Percentiles rank a stretch among this genome's conserved stretches.
phyloP scores from a whole-genome alignment of 1,140 invertebrate species.

The Metaphire vulgaris region DNA sequence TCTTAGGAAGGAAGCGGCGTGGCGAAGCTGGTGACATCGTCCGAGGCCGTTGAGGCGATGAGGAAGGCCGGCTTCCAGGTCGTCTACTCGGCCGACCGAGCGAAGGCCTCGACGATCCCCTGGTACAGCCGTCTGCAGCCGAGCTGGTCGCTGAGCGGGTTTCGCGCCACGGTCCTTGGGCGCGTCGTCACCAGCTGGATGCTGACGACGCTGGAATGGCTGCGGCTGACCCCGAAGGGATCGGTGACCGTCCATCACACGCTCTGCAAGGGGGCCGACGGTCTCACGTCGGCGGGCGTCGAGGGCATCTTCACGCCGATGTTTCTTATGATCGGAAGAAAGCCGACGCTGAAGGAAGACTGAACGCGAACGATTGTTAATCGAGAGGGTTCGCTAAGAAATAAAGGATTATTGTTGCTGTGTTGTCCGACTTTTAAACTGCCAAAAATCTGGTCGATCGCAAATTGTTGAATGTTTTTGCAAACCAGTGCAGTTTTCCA shows the following conservation, averaged over 20 bases:
- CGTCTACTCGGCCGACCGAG: conserved; percentile 3
- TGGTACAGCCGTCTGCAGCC: conserved; percentile 9
- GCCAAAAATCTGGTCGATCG: no score
- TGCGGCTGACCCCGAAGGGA: conserved; percentile 13
- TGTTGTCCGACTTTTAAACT: no score
- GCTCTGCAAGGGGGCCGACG: conserved; percentile 22
- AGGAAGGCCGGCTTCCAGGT: conserved; percentile 17
- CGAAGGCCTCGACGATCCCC: not conserved
- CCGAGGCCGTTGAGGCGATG: not conserved
- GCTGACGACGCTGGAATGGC: conserved; percentile 1
- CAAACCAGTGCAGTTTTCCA: no score
- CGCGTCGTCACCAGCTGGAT: conserved; percentile 13
- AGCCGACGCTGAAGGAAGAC: not conserved
- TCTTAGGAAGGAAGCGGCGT: conserved; percentile 16
- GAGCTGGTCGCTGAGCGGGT: not conserved
- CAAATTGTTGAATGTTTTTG: no score
- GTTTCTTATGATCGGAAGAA: conserved; percentile 14
- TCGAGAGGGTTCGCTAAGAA: no score
- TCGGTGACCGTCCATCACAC: conserved; percentile 8
- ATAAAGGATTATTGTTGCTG: no score
- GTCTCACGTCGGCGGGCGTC: conserved; percentile 8
- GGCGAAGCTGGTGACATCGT: conserved; percentile 7
- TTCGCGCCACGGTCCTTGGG: conserved; percentile 6
- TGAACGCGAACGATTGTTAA: no score
- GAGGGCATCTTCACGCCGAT: conserved; percentile 23